Base-by-base conservation (phyloP, 2,113 vertebrate species). In the Corythoichthys intestinalis region DNA sequence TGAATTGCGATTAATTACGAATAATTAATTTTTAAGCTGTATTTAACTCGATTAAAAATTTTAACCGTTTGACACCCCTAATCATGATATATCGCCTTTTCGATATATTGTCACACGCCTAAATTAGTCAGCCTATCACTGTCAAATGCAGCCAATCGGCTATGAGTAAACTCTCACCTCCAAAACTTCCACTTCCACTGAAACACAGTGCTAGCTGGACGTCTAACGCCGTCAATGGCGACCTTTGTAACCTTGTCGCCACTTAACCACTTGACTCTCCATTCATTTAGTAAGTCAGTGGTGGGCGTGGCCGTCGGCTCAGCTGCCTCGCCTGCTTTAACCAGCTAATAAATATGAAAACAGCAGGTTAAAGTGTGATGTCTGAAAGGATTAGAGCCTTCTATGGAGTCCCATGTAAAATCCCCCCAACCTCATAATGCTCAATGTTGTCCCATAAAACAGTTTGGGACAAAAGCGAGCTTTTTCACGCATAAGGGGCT, bases 401-500 rank as follows among this genome's bases (percentile, higher is more conserved):
- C 94, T 92, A 96, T 94, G 82, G 94, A 95, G 94, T 96, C 78
- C 93, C 91, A 77, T 93, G 93, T 90, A 93, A 80, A 93, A 93
- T 92, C 92, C 90, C 91, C 82, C 88, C 89, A 90, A 95, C 93
- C 93, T 96, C 94, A 94, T 96, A 93, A 94, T 91, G 93, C 91
- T 92, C 92, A 87, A 91, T 92, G 93, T 91, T 90, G 89, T 79
- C 91, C 93, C 92, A 94, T 96, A 94, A 96, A 95, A 95, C 91
- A 87, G 87, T 81, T 86, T 81, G 6, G 58, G 86, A 94, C 93
- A 95, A 95, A 93, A 87, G 93, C 89, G 82, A 73, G 87, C 90
- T 89, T 86, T 91, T 89, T 90, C 93, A 91, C 91, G 83, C 91
- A 92, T 93, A 94, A 94, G 93, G 91, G 91, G 88, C 41, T 93